A percentile compares a stretch with the other conserved stretches of the same genome.
Conservation (phyloP, 2,888 invertebrate genomes). For the Eremobia ochroleuca region DNA sequence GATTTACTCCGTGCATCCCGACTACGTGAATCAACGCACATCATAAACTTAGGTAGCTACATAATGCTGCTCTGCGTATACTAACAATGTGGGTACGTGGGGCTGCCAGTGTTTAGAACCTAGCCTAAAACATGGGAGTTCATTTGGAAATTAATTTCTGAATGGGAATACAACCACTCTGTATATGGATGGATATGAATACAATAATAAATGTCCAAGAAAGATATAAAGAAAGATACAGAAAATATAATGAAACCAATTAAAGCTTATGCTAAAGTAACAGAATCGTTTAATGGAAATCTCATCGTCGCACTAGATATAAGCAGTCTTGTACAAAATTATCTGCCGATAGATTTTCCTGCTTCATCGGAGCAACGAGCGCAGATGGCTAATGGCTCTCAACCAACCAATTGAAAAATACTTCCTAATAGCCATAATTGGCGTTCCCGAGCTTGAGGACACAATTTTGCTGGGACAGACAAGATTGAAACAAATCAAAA, state of each 20-base stretch:
- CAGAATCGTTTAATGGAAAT: slow-evolving; percentile 9
- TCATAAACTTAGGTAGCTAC: slow-evolving; percentile 57
- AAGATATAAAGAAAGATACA: not conserved
- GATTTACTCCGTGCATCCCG: slow-evolving; percentile 62
- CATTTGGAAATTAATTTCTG: not conserved
- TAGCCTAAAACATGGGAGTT: slow-evolving; percentile 19
- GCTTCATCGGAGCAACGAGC: slow-evolving; percentile 49
- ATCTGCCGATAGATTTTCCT: slow-evolving; percentile 46
- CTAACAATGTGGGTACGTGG: slow-evolving; percentile 48
- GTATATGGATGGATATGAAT: not conserved
- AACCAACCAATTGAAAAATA: slow-evolving; percentile 51
- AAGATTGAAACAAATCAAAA: slow-evolving; percentile 22
- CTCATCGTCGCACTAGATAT: not conserved
- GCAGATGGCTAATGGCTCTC: slow-evolving; percentile 59
- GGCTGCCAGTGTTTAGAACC: slow-evolving; percentile 35
- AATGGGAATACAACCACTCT: not conserved
- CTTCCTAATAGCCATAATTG: slow-evolving; percentile 40
- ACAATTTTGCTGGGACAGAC: slow-evolving; percentile 14
- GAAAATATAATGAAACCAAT: not conserved
- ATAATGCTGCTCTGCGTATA: slow-evolving; percentile 31
- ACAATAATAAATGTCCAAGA: not conserved
- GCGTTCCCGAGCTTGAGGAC: slow-evolving; percentile 37
- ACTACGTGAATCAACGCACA: slow-evolving; percentile 64
- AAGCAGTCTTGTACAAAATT: slow-evolving; percentile 31
- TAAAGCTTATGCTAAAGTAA: not conserved